Percentiles rank a stretch among this genome's conserved stretches.
Conservation (phyloP, 2,797 vertebrate genomes). For the Malurus leucopterus region DNA sequence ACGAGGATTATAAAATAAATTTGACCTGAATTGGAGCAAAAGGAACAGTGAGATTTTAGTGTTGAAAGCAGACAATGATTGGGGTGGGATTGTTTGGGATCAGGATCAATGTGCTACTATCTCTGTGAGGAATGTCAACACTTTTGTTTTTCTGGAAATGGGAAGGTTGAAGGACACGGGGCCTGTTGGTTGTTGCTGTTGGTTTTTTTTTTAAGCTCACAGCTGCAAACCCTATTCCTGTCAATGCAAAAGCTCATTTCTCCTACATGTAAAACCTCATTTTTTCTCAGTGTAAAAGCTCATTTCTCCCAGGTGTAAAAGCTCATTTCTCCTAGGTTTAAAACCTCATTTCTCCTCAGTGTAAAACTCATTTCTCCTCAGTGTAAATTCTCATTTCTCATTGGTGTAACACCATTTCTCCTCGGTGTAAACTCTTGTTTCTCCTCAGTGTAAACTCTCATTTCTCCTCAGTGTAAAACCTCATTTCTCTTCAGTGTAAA, state of each 20-base stretch:
- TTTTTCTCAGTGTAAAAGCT: background rate
- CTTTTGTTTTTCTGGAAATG: accelerated
- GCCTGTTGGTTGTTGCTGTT: accelerated
- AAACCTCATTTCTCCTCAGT: too few species aligned
- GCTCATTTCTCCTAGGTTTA: background rate
- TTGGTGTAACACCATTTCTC: too few species aligned
- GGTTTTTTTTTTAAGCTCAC: background rate
- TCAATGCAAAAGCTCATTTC: background rate
- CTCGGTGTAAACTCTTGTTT: background rate
- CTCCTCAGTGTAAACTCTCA: background rate
- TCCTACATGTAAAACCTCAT: background rate
- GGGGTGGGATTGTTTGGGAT: background rate
- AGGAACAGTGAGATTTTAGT: accelerated
- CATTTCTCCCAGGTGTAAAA: background rate
- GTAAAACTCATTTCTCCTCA: background rate
- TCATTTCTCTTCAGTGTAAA: background rate
- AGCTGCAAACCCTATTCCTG: background rate
- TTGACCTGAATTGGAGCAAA: background rate
- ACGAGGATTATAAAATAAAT: background rate
- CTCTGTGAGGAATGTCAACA: background rate
- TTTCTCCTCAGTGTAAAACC: background rate
- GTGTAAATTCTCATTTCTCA: background rate
- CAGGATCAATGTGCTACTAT: background rate
- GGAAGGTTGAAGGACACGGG: background rate
- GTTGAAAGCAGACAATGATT: accelerated